These are phyloP conservation scores for Diachasma alloeum DNA, from an alignment of 1,140 invertebrate species.

Conservation along the genomic window DNA sequence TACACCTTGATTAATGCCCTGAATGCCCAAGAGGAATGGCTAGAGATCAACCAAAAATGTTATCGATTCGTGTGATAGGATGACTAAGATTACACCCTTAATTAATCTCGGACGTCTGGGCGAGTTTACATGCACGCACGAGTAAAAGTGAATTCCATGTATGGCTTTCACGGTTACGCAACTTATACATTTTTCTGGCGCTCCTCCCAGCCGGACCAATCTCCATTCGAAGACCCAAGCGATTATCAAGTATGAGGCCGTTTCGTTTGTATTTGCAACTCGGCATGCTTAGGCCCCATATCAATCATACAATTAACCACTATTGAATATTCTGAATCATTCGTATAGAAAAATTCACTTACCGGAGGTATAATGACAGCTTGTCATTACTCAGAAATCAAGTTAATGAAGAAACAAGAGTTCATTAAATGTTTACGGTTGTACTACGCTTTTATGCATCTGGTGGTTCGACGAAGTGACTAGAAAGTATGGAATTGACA, in stretches of 20 bases:
- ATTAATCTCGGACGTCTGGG: slow-evolving; percentile 41
- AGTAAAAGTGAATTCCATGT: slow-evolving; percentile 48
- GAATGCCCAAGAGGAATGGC: background rate
- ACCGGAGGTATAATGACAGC: background rate
- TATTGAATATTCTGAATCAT: background rate
- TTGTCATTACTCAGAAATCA: background rate
- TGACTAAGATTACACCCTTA: background rate
- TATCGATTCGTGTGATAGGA: background rate
- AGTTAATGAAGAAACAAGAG: background rate
- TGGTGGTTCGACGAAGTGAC: background rate
- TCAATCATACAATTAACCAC: background rate
- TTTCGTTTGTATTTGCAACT: background rate
- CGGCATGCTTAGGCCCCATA: background rate
- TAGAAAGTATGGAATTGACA: background rate
- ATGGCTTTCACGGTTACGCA: slow-evolving; percentile 30
- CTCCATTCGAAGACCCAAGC: background rate
- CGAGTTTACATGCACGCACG: slow-evolving; percentile 28
- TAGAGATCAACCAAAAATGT: background rate
- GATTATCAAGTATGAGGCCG: background rate
- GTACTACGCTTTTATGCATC: background rate
- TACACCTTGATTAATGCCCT: background rate
- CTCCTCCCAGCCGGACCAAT: background rate
- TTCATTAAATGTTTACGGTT: background rate
- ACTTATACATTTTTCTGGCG: background rate
- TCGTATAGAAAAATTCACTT: background rate